Percentiles rank a stretch among this genome's conserved stretches.
phyloP scores from a whole-genome alignment of 2,797 vertebrate genomes.

The Oreortyx pictus region DNA sequence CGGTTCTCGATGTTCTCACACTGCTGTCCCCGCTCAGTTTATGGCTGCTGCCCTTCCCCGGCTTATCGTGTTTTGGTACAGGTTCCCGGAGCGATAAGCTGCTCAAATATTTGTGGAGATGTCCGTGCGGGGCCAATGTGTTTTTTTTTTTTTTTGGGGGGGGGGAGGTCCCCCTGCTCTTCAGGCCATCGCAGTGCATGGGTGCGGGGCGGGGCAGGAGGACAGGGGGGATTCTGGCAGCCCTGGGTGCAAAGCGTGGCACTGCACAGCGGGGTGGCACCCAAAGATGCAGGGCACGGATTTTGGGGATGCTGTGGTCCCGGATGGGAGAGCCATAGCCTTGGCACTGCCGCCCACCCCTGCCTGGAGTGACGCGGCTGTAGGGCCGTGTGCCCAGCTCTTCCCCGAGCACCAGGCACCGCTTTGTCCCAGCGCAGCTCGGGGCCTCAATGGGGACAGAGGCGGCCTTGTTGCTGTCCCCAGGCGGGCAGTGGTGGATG shows the following conservation, averaged over 20 bases:
- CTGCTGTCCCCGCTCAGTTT: background rate
- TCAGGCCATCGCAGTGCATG: background rate
- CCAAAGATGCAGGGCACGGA: background rate
- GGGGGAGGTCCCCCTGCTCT: fast-evolving
- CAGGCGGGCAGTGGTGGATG: background rate
- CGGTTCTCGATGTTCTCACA: background rate
- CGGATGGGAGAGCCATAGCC: background rate
- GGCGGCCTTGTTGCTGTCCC: constrained; percentile 15
- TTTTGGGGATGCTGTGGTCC: background rate
- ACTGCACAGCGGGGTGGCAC: fast-evolving
- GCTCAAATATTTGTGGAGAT: constrained; percentile 65
- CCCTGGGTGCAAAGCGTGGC: background rate
- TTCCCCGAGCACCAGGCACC: constrained; percentile 35
- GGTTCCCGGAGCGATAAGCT: constrained; percentile 7
- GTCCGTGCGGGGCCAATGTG: background rate
- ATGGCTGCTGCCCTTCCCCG: background rate
- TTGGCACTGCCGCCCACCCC: background rate
- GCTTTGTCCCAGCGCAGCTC: background rate
- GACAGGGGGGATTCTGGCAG: fast-evolving
- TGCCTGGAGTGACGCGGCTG: too few relatives aligned
- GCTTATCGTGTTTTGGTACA: constrained; percentile 64
- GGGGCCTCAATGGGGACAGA: background rate
- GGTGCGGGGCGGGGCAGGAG: fast-evolving
- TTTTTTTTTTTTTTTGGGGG: too few relatives aligned
- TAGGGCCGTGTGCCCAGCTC: fast-evolving